Evolutionary conservation across 1,140 invertebrate species (phyloP).

Genomic region (Ericerus pela): DNA sequence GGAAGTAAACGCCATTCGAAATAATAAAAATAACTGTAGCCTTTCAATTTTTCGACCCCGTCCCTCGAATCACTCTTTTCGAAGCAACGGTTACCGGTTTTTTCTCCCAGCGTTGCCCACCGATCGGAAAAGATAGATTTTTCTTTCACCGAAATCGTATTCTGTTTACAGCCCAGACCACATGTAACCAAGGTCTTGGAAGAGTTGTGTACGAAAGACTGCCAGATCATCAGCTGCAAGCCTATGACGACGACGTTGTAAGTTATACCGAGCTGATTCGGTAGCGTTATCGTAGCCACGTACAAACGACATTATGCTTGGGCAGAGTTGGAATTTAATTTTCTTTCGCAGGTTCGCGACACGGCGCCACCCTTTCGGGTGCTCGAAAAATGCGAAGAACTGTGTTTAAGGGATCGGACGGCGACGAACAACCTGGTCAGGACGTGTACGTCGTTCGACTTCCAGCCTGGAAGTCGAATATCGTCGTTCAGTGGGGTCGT

Average conservation of each 20-base stretch:
- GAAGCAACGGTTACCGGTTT: no score
- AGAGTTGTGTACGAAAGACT: constrained; percentile 74
- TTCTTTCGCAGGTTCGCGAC: constrained; percentile 45
- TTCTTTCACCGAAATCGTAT: no score
- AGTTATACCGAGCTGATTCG: constrained; percentile 25
- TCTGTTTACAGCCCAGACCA: constrained; percentile 57
- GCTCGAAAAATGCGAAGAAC: constrained; percentile 63
- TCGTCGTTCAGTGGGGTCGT: constrained; percentile 61
- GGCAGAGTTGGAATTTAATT: not conserved
- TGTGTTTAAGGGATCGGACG: constrained; percentile 66
- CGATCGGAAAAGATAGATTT: no score
- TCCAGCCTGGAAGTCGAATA: constrained; percentile 70
- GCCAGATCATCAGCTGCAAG: constrained; percentile 73
- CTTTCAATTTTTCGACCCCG: no score
- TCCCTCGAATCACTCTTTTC: no score
- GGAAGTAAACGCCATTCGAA: no score
- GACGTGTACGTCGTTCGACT: constrained; percentile 73
- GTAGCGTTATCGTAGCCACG: not conserved
- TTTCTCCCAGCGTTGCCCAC: no score
- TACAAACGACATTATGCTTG: not conserved
- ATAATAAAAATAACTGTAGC: no score
- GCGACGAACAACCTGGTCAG: constrained; percentile 60
- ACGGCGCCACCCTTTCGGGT: constrained; percentile 68
- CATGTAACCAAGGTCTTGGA: constrained; percentile 72
- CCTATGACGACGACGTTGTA: constrained; percentile 74